These are phyloP conservation scores for Parasteatoda tepidariorum DNA, from an alignment of 1,140 invertebrate species.

Conservation along the genomic window DNA sequence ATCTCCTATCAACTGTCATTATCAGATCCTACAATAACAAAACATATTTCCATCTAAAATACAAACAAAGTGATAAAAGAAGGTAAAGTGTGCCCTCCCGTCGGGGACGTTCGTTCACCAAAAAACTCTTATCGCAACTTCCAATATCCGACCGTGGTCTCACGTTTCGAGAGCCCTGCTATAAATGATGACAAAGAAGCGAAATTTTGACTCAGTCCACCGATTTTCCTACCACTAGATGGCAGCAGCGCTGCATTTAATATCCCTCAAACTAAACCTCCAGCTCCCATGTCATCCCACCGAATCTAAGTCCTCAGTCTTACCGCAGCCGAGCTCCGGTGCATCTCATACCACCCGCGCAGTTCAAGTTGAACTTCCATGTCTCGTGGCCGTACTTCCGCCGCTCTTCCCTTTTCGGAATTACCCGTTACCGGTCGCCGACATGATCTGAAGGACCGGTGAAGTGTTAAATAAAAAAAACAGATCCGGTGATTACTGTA, in stretches of 20 bases:
- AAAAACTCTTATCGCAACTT: too few species aligned
- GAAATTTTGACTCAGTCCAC: too few species aligned
- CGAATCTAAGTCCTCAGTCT: conserved; percentile 11
- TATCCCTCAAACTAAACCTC: neutral
- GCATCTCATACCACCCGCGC: neutral
- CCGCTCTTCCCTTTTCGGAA: neutral
- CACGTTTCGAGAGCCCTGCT: too few species aligned
- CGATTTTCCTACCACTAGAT: conserved; percentile 4
- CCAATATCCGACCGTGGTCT: too few species aligned
- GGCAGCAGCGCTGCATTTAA: conserved; percentile 4
- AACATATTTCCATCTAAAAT: too few species aligned
- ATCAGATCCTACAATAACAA: too few species aligned
- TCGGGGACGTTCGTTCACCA: too few species aligned
- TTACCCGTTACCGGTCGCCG: neutral
- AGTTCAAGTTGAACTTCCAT: neutral
- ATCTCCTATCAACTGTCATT: too few species aligned
- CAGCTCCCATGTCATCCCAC: neutral
- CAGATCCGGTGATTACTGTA: neutral
- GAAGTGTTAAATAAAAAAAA: neutral
- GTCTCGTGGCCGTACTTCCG: neutral
- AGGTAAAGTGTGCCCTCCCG: too few species aligned
- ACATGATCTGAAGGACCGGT: neutral
- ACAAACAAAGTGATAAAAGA: too few species aligned
- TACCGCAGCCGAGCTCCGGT: conserved; percentile 4
- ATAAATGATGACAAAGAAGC: too few species aligned